Conservation (phyloP, 2,113 vertebrate genomes). For the Dromiciops gliroides region DNA sequence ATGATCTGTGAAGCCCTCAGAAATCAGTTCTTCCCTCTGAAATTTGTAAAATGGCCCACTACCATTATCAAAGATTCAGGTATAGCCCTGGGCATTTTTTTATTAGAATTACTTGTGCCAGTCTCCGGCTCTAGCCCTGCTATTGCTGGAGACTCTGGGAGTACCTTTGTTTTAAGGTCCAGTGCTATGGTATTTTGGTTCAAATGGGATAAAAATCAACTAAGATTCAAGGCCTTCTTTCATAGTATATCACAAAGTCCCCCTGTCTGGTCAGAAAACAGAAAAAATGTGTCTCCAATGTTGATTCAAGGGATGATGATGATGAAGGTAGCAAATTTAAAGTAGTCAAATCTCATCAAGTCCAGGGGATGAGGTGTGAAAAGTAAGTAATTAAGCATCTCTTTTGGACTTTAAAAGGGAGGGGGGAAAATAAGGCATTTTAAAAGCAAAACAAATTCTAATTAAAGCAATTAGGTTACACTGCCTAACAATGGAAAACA, state of each 20-base stretch:
- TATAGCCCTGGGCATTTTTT: background rate
- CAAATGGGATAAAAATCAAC: constrained; percentile 74
- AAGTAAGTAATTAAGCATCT: constrained; percentile 18
- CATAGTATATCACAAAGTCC: constrained; percentile 74
- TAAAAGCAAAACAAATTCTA: constrained; percentile 25
- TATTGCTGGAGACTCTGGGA: constrained; percentile 42
- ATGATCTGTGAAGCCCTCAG: constrained; percentile 30
- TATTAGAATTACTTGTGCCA: constrained; percentile 39
- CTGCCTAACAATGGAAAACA: constrained; percentile 19
- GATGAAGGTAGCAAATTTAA: constrained; percentile 76
- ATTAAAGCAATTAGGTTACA: constrained; percentile 22
- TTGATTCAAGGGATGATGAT: constrained; percentile 51
- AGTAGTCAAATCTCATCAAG: constrained; percentile 77
- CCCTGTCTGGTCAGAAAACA: constrained; percentile 77
- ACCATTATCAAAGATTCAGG: constrained; percentile 30
- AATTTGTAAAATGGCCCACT: constrained; percentile 35
- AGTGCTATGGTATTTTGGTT: constrained; percentile 50
- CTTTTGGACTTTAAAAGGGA: constrained; percentile 41
- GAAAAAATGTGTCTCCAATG: constrained; percentile 70
- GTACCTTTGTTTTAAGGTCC: constrained; percentile 53
- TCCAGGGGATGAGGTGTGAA: constrained; percentile 63
- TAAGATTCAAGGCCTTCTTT: constrained; percentile 76
- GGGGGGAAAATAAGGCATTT: constrained; percentile 28
- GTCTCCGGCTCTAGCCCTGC: constrained; percentile 32
- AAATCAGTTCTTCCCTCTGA: constrained; percentile 34